A percentile compares a stretch with the other conserved stretches of the same genome.
Evolutionary conservation across 2,113 vertebrate genomes (phyloP).

Genomic region (Pelecanus crispus): DNA sequence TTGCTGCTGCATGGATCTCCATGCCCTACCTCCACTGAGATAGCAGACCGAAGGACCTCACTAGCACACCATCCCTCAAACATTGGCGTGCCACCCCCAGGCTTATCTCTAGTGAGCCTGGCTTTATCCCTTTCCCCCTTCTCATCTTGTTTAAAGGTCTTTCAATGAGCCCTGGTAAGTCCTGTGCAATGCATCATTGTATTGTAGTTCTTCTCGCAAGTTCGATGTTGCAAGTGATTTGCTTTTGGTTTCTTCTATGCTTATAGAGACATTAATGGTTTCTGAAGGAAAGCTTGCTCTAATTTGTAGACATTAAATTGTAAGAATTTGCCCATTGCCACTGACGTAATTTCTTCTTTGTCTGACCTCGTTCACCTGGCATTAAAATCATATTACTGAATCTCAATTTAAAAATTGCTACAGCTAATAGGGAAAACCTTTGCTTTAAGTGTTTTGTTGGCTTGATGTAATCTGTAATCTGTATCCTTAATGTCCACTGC

Average conservation of each 20-base stretch:
- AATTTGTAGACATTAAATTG: conserved; percentile 21
- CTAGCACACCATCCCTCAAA: no score
- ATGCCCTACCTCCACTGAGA: no score
- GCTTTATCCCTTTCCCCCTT: no score
- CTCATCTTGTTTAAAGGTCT: no score
- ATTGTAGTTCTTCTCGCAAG: not conserved
- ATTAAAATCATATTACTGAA: conserved; percentile 8
- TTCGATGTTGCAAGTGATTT: not conserved
- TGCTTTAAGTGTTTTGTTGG: conserved; percentile 46
- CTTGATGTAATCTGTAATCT: conserved; percentile 44
- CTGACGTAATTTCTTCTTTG: conserved; percentile 24
- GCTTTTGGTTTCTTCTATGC: not conserved
- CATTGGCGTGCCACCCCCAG: no score
- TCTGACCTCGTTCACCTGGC: conserved; percentile 37
- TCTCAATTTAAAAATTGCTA: not conserved
- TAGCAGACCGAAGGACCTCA: no score
- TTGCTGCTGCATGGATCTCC: no score
- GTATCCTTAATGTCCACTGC: not conserved
- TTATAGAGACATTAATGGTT: not conserved
- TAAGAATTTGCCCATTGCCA: not conserved
- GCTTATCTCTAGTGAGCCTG: no score
- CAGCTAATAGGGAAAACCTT: conserved; percentile 2
- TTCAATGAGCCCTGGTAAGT: no score
- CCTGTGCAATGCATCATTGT: not conserved
- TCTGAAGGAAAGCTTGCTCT: not conserved